Conservation (phyloP, 2,797 vertebrate species). For the Pseudopleuronectes americanus region DNA sequence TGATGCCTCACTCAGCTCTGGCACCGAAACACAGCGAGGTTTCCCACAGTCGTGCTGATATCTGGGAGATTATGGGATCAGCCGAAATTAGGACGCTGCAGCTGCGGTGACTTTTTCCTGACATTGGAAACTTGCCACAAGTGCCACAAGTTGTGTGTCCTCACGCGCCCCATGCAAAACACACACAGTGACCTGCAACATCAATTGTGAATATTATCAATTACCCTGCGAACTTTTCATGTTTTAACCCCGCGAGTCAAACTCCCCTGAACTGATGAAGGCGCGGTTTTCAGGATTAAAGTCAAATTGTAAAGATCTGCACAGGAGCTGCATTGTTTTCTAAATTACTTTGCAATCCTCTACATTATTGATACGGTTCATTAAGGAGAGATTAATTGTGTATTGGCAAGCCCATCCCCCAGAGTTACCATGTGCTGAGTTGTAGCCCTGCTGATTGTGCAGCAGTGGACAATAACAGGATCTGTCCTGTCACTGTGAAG, state of each 20-base stretch:
- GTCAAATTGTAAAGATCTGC: constrained; percentile 19
- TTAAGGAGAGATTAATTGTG: constrained; percentile 66
- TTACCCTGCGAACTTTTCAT: not conserved
- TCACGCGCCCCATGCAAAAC: not conserved
- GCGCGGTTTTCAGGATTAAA: constrained; percentile 4
- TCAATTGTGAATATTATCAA: not conserved
- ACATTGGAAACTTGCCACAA: constrained; percentile 37
- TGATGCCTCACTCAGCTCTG: constrained; percentile 41
- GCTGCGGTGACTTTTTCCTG: constrained; percentile 33
- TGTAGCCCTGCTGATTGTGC: constrained; percentile 63
- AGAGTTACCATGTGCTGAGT: constrained; percentile 45
- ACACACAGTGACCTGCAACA: not conserved
- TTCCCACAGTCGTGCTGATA: constrained; percentile 54
- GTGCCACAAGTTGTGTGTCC: too few relatives aligned
- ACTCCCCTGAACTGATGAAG: not conserved
- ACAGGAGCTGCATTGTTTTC: constrained; percentile 32
- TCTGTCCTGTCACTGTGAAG: constrained; percentile 56
- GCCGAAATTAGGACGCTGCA: constrained; percentile 64
- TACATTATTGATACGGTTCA: constrained; percentile 70
- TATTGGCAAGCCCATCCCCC: constrained; percentile 56
- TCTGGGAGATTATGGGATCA: constrained; percentile 73
- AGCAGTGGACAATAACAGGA: constrained; percentile 43
- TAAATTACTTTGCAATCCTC: constrained; percentile 35
- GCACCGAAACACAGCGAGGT: constrained; percentile 49
- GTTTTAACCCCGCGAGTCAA: constrained; percentile 2